Conservation (phyloP, 2,113 vertebrate species). For the Orycteropus afer region DNA sequence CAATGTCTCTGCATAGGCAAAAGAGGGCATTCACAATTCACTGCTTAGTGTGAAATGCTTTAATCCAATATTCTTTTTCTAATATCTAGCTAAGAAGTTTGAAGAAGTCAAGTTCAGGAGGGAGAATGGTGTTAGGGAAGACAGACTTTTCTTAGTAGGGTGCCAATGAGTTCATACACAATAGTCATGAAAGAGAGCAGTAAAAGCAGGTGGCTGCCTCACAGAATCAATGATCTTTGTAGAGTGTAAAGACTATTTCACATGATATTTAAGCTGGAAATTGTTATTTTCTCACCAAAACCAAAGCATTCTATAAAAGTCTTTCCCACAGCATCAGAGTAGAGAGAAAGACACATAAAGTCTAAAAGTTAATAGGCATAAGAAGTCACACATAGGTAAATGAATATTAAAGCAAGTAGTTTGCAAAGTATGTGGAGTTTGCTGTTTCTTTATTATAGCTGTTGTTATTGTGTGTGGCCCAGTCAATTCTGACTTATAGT, state of each 20-base stretch:
- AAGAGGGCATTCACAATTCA: not conserved
- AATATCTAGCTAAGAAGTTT: not conserved
- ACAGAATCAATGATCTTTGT: not conserved
- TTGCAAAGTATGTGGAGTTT: too few species aligned
- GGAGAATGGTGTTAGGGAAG: not conserved
- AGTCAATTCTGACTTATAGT: too few species aligned
- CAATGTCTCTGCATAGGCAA: too few species aligned
- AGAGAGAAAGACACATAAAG: too few species aligned
- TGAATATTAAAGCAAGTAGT: too few species aligned
- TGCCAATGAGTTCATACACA: accelerated
- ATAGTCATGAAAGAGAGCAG: not conserved
- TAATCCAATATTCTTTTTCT: not conserved
- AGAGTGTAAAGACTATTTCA: not conserved
- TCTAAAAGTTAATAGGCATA: too few species aligned
- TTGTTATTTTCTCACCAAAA: not conserved
- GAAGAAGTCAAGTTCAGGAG: not conserved
- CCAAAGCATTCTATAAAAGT: too few species aligned
- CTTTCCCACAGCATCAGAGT: too few species aligned
- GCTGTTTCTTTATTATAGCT: too few species aligned
- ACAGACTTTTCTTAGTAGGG: too few species aligned
- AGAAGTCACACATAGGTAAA: too few species aligned
- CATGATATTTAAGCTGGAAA: not conserved
- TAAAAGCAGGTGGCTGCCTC: not conserved
- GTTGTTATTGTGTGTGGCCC: too few species aligned
- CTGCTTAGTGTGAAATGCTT: not conserved